Evolutionary conservation across 2,888 invertebrate species (phyloP), one percentile per base, ranked within the genome.

Genomic region (Drosophila pseudotalamancana): DNA sequence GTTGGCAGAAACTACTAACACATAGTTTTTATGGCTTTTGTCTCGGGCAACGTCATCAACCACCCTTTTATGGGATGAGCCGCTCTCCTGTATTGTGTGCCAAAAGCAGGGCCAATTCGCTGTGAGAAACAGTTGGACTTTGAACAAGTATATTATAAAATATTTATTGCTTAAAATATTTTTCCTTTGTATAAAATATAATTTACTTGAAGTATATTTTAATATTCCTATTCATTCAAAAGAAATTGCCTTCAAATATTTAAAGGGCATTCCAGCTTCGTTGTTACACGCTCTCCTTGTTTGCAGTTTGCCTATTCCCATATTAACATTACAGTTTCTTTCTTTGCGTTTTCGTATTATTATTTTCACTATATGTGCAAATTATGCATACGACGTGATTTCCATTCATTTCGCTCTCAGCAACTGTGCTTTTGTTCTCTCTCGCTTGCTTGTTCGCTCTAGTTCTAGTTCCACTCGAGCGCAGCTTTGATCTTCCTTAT

Each of bases 11-110:
- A 72, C 64, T 68, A 72, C 60, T 59, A 54, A 31, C 57, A 66
- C 40, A 71, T 69, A 72, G 72, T 69, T 72, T 76, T 75, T 72
- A 75, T 72, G 69, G 69, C 62, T 72, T 76, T 75, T 68, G 72
- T 72, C 69, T 75, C 61, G 56, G 53, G 39, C 63, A 57, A 51
- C 76, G 64, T 51, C 60, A 57, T 49, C 63, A 59, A 57, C 73
- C 74, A n/a, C 57, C 46, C 27, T 31, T 18, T 46, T 16, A 29
- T 23, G 37, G 25, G 8, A 50, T 45, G 29, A 32, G 70, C 54
- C 63, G 63, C 70, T 73, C 60, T 73, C 62, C 43, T 65, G 19
- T 37, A 39, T 12, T 14, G 32, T 31, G 11, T 42, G 35, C 19
- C 19, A 14, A 32, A 6, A 5, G 3, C 11, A 29, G 27, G 37